These are phyloP conservation scores for Schizopygopsis malacanthus DNA, from an alignment of 2,797 vertebrate genomes.

Conservation along the genomic window DNA sequence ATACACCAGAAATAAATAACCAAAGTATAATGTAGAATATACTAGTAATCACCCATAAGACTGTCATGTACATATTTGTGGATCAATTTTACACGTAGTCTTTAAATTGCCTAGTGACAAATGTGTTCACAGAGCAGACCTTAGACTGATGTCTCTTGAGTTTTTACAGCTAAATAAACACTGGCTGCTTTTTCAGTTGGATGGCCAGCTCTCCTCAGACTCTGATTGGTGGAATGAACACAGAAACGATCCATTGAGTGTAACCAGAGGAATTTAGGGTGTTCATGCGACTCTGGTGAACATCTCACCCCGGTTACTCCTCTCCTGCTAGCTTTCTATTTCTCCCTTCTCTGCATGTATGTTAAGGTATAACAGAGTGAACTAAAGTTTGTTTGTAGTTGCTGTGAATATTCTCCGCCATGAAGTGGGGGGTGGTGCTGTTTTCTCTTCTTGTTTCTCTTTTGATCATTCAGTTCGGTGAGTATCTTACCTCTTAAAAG, in stretches of 20 bases:
- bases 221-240: constrained; percentile 73
- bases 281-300: constrained; percentile 65
- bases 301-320: constrained; percentile 60
- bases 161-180: constrained; percentile 81
- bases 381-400: constrained; percentile 62
- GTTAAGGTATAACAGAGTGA: not conserved
- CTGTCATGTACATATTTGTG: not conserved
- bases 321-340: constrained; percentile 17
- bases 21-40: not conserved
- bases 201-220: constrained; percentile 62
- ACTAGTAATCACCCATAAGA: not conserved
- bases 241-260: constrained; percentile 77
- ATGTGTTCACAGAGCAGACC: not conserved
- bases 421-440: constrained; percentile 68
- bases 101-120: not conserved
- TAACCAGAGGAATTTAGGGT: constrained; percentile 72
- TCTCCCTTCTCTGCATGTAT: constrained; percentile 40
- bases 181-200: constrained; percentile 64
- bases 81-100: not conserved
- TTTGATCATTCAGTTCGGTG: constrained; percentile 77
- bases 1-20: not conserved
- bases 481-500: constrained; percentile 65
- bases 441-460: constrained; percentile 68
- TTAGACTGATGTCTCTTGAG: constrained; percentile 54
- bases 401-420: constrained; percentile 59